Evolutionary conservation across 2,888 invertebrate species (phyloP), one percentile per base, ranked within the genome.

Genomic region (Enoplolaimus lenunculus): DNA sequence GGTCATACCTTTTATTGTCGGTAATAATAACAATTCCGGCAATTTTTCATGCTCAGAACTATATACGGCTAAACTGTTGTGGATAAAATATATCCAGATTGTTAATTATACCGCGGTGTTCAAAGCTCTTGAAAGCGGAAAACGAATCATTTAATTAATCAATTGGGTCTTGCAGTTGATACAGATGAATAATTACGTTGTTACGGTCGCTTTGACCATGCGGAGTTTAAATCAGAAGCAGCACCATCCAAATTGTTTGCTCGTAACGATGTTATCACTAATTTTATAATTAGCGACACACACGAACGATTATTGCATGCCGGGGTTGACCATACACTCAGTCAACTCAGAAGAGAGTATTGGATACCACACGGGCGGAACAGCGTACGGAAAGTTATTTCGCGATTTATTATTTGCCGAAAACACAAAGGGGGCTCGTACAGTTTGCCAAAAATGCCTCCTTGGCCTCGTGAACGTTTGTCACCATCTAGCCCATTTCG

Each of bases 311-410:
- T 16, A 13, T 16, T n/a, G 13, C 68, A 68, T 68, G 21, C 30
- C 16, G 68, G 68, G 21, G 68, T 68, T 33, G 21, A 13, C n/a
- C 68, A 68, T 16, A 68, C 34, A n/a, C 16, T 68, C 16, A 16
- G 64, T 34, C 21, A 16, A 16, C 13, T 68, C 21, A 13, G 68
- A 45, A 13, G 67, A 13, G 60, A 62, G 16, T 68, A 68, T 45
- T 68, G 68, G 68, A 57, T 68, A 65, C 68, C 68, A 28, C 16
- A 45, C 16, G 68, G 68, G n/a, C 13, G 68, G 21, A 13, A 13
- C 16, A 16, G 67, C 21, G 68, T 68, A n/a, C n/a, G 67, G n/a
- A 68, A 68, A 57, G 26, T 68, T 57, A 21, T 68, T 16, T 16
- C 45, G 28, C 13, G 59, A 68, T 68, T 57, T 57, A 16, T n/a